Percentiles rank a stretch among this genome's conserved stretches.
These are phyloP conservation scores for Vesta saturnalis DNA, from an alignment of 2,888 invertebrate species.

Conservation along the genomic window DNA sequence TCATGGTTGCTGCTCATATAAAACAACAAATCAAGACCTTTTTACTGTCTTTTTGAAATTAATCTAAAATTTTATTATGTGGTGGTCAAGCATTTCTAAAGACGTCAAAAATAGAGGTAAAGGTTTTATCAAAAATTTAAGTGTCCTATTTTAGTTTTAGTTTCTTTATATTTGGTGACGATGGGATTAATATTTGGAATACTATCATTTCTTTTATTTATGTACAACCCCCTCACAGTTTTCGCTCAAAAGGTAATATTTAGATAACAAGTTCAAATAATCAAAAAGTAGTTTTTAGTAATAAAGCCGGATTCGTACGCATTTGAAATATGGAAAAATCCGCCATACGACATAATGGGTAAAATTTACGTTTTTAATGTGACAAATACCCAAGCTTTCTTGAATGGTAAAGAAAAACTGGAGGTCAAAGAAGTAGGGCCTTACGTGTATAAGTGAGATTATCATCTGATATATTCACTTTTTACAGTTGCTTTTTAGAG, in stretches of 20 bases:
- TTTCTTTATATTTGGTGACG: neutral
- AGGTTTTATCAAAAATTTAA: neutral
- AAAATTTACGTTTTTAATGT: neutral
- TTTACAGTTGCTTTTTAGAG: neutral
- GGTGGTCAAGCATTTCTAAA: neutral
- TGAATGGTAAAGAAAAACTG: constrained; percentile 7
- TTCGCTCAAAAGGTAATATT: neutral
- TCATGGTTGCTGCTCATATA: too few relatives aligned
- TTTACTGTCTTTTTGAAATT: too few relatives aligned
- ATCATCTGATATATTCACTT: neutral
- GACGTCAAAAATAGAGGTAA: neutral
- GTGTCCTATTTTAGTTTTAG: neutral
- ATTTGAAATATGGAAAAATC: constrained; percentile 4
- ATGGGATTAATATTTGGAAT: neutral
- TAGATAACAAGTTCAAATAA: neutral
- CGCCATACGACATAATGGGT: neutral
- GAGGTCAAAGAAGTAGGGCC: neutral
- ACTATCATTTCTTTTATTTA: neutral
- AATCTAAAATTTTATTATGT: neutral
- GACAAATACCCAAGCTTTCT: neutral
- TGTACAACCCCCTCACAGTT: neutral
- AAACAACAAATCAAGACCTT: too few relatives aligned
- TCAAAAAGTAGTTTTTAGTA: neutral
- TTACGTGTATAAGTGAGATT: constrained; percentile 4
- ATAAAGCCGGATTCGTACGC: neutral